Percentiles rank a stretch among this genome's conserved stretches.
Evolutionary conservation across 53 echinoderm and acorn worm species (phyloP).

Genomic region (Temnopleurus reevesii): DNA sequence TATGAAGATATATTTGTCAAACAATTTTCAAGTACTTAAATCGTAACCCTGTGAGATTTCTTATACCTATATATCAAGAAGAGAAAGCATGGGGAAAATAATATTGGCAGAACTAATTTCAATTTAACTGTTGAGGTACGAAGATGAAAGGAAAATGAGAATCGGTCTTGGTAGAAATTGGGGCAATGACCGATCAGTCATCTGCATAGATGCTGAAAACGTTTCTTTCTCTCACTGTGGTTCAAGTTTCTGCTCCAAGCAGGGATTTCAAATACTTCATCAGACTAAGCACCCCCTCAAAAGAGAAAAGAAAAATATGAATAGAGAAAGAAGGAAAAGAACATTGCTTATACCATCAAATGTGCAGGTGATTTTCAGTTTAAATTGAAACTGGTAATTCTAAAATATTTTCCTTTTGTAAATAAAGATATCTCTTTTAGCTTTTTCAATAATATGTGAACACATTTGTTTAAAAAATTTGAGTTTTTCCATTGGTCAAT

Average conservation of each 20-base stretch:
- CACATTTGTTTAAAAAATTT: no score
- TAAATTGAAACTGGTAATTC: no score
- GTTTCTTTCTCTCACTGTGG: not conserved
- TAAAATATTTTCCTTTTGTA: no score
- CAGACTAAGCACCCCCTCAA: no score
- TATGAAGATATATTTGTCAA: not conserved
- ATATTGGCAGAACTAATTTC: conserved; percentile 15
- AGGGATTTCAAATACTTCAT: not conserved
- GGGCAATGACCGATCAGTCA: conserved; percentile 35
- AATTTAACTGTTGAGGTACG: not conserved
- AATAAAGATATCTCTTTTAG: no score
- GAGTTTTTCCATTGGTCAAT: no score
- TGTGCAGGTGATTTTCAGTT: no score
- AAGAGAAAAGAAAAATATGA: no score
- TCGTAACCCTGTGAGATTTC: not conserved
- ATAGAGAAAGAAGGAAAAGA: no score
- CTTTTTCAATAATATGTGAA: no score
- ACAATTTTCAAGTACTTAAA: not conserved
- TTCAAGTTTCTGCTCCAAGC: conserved; percentile 17
- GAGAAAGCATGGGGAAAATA: not conserved
- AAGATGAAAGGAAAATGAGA: not conserved
- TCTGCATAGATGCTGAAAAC: not conserved
- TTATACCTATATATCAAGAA: not conserved
- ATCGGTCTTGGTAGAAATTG: not conserved
- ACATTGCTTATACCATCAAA: no score